phyloP scores from a whole-genome alignment of 1,140 invertebrate genomes.

The Diorhabda sublineata region DNA sequence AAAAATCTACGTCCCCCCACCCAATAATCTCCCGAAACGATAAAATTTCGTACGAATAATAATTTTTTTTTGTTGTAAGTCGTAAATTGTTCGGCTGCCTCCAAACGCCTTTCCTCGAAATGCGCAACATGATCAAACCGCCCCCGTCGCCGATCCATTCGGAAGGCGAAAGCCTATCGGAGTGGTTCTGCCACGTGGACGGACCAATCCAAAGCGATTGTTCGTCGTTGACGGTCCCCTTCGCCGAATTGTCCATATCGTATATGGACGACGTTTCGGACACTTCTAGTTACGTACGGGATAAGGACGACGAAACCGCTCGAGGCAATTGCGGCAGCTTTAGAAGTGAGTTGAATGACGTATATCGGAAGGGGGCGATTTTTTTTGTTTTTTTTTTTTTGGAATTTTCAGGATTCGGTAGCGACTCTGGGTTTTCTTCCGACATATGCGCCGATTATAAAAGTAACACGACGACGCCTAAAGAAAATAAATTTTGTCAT shows the following conservation, averaged over 20 bases:
- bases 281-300: slow-evolving; percentile 31
- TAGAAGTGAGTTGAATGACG: slow-evolving; percentile 22
- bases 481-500: slow-evolving; percentile 41
- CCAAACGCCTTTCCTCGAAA: slow-evolving; percentile 55
- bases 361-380: neutral
- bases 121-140: slow-evolving; percentile 55
- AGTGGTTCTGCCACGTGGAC: slow-evolving; percentile 44
- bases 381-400: neutral
- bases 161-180: slow-evolving; percentile 44
- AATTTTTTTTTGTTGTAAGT: slow-evolving; percentile 40
- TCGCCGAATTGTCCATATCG: slow-evolving; percentile 43
- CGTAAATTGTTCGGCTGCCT: slow-evolving; percentile 58
- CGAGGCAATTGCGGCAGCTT: slow-evolving; percentile 29
- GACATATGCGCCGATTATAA: slow-evolving; percentile 44
- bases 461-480: slow-evolving; percentile 42
- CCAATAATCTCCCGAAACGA: no score
- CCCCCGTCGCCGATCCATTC: slow-evolving; percentile 44
- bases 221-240: slow-evolving; percentile 43
- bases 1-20: no score
- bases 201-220: slow-evolving; percentile 37
- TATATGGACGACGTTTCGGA: slow-evolving; percentile 46
- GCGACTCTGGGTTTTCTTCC: slow-evolving; percentile 47
- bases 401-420: slow-evolving; percentile 39
- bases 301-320: slow-evolving; percentile 26
- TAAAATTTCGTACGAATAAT: neutral